Evolutionary conservation across 2,888 invertebrate species (phyloP).

Genomic region (Oxyteleia sp.): DNA sequence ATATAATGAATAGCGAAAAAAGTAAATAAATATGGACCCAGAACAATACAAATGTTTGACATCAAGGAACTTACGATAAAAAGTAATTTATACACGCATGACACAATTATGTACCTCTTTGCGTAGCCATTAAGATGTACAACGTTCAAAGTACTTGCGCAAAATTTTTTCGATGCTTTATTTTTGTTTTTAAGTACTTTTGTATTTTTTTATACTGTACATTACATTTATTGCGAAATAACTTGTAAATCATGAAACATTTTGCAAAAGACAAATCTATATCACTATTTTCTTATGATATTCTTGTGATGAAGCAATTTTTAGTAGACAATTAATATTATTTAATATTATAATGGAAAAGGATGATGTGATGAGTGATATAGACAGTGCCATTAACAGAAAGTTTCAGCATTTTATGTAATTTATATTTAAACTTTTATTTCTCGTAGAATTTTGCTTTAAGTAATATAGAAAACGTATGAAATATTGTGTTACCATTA

Average conservation of each 20-base stretch:
- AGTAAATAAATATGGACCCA: slow-evolving; percentile 9
- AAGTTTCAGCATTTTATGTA: neutral
- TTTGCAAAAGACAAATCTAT: too few relatives aligned
- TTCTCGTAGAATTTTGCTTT: neutral
- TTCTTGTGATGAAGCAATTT: too few relatives aligned
- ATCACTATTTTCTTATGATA: too few relatives aligned
- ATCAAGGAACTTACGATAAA: neutral
- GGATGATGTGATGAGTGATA: neutral
- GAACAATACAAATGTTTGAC: slow-evolving; percentile 1
- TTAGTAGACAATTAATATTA: neutral
- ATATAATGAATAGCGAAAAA: slow-evolving; percentile 4
- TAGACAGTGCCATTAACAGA: slow-evolving; percentile 12
- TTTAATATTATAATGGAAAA: slow-evolving; percentile 18
- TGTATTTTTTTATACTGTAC: slow-evolving; percentile 60
- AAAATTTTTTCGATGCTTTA: slow-evolving; percentile 23
- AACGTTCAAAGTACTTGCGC: slow-evolving; percentile 16
- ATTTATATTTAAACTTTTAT: neutral
- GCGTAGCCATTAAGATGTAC: slow-evolving; percentile 11
- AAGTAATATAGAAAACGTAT: neutral
- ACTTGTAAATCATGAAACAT: too few relatives aligned
- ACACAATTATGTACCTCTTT: slow-evolving; percentile 28
- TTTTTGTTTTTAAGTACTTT: slow-evolving; percentile 40
- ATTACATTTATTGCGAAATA: slow-evolving; percentile 22
- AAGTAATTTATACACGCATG: slow-evolving; percentile 23
- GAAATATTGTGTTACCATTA: neutral